Conservation (phyloP, 2,888 invertebrate species). For the Prenolepis imparis region DNA sequence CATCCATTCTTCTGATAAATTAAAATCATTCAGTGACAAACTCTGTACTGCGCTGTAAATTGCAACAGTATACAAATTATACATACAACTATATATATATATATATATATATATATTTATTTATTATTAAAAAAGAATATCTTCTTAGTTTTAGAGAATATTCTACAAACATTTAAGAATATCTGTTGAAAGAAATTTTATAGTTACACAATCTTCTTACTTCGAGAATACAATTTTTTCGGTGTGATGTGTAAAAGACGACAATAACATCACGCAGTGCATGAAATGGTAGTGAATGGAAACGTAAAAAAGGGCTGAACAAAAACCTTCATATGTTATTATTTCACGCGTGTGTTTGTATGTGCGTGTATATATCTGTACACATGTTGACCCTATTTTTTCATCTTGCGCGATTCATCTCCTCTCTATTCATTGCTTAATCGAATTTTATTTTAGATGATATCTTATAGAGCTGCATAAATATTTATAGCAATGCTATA, state of each 20-base stretch:
- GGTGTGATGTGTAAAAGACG: slow-evolving; percentile 73
- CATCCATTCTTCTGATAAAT: too few relatives aligned
- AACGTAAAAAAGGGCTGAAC: slow-evolving; percentile 48
- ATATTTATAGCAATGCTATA: neutral
- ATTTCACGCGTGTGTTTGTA: slow-evolving; percentile 35
- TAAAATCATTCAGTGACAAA: too few relatives aligned
- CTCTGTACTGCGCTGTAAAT: too few relatives aligned
- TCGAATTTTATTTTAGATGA: neutral
- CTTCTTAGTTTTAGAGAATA: too few relatives aligned
- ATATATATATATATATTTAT: too few relatives aligned
- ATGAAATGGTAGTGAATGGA: slow-evolving; percentile 39
- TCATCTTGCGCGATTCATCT: slow-evolving; percentile 35
- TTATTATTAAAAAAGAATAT: too few relatives aligned
- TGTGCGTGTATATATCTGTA: slow-evolving; percentile 22
- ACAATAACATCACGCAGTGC: slow-evolving; percentile 61
- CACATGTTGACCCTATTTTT: slow-evolving; percentile 54
- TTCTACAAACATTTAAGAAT: too few relatives aligned
- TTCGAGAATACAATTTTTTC: too few relatives aligned
- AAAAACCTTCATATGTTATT: slow-evolving; percentile 22
- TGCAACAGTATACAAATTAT: too few relatives aligned
- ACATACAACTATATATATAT: too few relatives aligned
- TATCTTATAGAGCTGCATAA: slow-evolving; percentile 1
- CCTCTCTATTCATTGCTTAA: neutral
- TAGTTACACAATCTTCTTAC: too few relatives aligned
- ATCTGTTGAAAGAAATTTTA: too few relatives aligned